phyloP scores from a whole-genome alignment of 2,888 invertebrate species.

The Cheiracanthium punctorium region DNA sequence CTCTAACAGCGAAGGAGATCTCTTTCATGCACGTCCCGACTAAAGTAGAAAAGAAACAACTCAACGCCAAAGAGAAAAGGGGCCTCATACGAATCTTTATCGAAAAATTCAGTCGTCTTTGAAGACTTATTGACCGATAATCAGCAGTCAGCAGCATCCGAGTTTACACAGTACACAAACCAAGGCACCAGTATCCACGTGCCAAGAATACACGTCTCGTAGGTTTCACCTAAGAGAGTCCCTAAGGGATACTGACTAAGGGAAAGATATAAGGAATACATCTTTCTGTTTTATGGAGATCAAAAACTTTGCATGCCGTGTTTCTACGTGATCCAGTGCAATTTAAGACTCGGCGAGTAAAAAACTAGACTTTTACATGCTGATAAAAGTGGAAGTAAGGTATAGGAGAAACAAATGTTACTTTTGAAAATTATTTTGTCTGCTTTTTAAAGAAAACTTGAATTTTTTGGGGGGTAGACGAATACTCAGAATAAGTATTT shows the following conservation, averaged over 20 bases:
- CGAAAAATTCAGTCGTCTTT: slow-evolving; percentile 61
- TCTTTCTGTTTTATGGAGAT: slow-evolving; percentile 21
- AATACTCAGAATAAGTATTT: too few species aligned
- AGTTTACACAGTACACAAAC: slow-evolving; percentile 62
- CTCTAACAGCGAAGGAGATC: background rate
- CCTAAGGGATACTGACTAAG: background rate
- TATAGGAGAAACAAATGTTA: too few species aligned
- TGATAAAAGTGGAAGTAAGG: too few species aligned
- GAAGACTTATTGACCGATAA: slow-evolving; percentile 67
- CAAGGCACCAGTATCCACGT: slow-evolving; percentile 27
- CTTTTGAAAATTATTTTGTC: too few species aligned
- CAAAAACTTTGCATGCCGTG: slow-evolving; percentile 55
- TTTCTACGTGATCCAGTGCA: slow-evolving; percentile 36
- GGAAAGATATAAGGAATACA: slow-evolving; percentile 12
- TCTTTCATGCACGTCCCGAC: slow-evolving; percentile 19
- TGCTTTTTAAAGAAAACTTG: too few species aligned
- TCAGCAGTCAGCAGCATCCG: slow-evolving; percentile 52
- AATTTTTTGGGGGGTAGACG: too few species aligned
- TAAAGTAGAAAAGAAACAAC: slow-evolving; percentile 46
- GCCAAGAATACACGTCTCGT: slow-evolving; percentile 59
- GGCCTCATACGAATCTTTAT: slow-evolving; percentile 37
- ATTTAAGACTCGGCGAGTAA: too few species aligned
- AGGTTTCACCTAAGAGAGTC: slow-evolving; percentile 14
- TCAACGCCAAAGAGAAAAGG: slow-evolving; percentile 23
- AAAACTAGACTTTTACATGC: too few species aligned